These are phyloP conservation scores for Ptychobarbus kaznakovi DNA, from an alignment of 2,797 vertebrate species.

Conservation along the genomic window DNA sequence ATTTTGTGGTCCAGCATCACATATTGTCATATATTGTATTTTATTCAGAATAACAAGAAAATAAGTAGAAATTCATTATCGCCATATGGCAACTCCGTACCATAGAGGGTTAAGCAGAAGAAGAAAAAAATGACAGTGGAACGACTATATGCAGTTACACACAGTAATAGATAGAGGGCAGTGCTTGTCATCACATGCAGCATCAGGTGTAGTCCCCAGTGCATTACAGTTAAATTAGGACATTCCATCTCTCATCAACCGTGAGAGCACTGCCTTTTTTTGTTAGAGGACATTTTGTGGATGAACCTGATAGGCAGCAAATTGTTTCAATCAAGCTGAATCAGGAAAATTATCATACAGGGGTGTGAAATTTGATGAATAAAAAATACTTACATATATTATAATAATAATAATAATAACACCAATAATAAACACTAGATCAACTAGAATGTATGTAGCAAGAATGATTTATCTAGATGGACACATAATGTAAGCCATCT, in stretches of 20 bases:
- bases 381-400: not conserved
- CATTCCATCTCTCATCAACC: constrained; percentile 38
- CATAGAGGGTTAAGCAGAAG: not conserved
- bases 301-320: constrained; percentile 16
- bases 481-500: not conserved
- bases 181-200: constrained; percentile 63
- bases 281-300: constrained; percentile 26
- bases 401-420: not conserved
- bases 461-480: not conserved
- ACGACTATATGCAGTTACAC: constrained; percentile 9
- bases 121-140: not conserved
- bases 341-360: not conserved
- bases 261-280: not conserved
- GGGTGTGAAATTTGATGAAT: not conserved
- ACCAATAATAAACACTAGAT: too few relatives aligned
- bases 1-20: too few relatives aligned
- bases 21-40: too few relatives aligned
- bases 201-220: constrained; percentile 12
- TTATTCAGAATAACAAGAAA: too few relatives aligned
- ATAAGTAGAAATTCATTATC: too few relatives aligned
- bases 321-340: constrained; percentile 31
- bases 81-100: too few relatives aligned
- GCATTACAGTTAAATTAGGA: constrained; percentile 38
- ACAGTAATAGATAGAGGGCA: constrained; percentile 52
- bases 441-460: too few relatives aligned